Conservation (phyloP, 2,113 vertebrate genomes). For the Semnopithecus entellus region DNA sequence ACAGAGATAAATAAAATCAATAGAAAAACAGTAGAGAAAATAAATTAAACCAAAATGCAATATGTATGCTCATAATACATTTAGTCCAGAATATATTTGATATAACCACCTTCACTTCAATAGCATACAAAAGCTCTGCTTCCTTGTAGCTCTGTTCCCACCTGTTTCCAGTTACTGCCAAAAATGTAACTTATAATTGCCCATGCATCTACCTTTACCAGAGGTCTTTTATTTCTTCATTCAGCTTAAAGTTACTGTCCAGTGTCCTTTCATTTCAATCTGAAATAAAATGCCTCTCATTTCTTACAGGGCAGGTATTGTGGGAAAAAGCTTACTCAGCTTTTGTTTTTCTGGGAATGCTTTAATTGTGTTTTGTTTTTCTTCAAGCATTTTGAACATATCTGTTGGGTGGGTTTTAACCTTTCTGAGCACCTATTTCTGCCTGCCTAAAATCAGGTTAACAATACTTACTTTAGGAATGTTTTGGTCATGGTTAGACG, state of each 20-base stretch:
- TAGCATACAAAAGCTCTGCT: not conserved
- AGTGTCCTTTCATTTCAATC: not conserved
- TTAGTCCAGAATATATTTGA: not conserved
- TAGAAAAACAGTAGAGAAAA: not conserved
- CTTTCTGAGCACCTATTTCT: not conserved
- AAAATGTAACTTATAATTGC: not conserved
- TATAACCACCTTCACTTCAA: not conserved
- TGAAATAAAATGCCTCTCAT: not conserved
- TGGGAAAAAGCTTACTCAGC: not conserved
- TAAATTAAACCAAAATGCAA: not conserved
- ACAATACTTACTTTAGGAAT: not conserved
- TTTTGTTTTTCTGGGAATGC: not conserved
- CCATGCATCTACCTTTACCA: not conserved
- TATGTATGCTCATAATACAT: not conserved
- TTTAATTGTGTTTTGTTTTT: not conserved
- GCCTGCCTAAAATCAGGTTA: not conserved
- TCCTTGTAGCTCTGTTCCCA: not conserved
- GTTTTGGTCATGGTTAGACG: no score
- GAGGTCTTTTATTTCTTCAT: not conserved
- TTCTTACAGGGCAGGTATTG: not conserved
- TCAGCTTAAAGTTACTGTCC: not conserved
- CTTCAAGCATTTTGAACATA: not conserved
- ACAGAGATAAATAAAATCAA: not conserved
- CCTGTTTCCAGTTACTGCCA: not conserved
- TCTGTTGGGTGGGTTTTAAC: not conserved